Conservation (phyloP, 2,888 invertebrate genomes). For the Falcaria lacertinaria region DNA sequence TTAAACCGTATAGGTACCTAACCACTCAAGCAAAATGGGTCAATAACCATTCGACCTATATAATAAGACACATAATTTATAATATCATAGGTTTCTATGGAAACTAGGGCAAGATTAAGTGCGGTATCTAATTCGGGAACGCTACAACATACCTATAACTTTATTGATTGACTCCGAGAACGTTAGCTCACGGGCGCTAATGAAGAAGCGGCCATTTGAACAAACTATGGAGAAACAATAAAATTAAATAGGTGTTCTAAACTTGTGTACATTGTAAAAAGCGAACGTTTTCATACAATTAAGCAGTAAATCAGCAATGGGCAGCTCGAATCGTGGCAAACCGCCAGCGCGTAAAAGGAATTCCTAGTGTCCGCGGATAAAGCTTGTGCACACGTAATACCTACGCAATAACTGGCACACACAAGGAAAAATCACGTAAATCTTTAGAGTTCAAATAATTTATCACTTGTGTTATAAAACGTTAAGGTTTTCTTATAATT, state of each 20-base stretch:
- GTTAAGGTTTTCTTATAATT: no score
- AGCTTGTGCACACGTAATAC: no score
- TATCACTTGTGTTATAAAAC: no score
- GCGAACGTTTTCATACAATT: conserved; percentile 20
- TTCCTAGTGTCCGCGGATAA: conserved; percentile 4
- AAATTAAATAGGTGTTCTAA: not conserved
- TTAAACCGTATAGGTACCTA: not conserved
- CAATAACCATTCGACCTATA: not conserved
- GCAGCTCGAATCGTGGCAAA: conserved; percentile 19
- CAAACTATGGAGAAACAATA: not conserved
- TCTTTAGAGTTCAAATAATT: no score
- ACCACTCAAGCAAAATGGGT: not conserved
- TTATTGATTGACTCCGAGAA: not conserved
- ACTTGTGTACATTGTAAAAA: conserved; percentile 10
- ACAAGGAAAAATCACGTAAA: no score
- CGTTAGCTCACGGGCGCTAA: not conserved
- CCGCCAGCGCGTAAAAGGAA: conserved; percentile 20
- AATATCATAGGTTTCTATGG: not conserved
- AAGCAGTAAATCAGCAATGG: conserved; percentile 25
- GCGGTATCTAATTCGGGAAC: not conserved
- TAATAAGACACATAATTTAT: not conserved
- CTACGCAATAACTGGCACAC: no score
- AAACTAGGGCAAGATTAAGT: not conserved
- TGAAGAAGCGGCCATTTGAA: not conserved
- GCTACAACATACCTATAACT: not conserved